Base-by-base conservation (phyloP, 2,113 vertebrate species). In the Solea solea region DNA sequence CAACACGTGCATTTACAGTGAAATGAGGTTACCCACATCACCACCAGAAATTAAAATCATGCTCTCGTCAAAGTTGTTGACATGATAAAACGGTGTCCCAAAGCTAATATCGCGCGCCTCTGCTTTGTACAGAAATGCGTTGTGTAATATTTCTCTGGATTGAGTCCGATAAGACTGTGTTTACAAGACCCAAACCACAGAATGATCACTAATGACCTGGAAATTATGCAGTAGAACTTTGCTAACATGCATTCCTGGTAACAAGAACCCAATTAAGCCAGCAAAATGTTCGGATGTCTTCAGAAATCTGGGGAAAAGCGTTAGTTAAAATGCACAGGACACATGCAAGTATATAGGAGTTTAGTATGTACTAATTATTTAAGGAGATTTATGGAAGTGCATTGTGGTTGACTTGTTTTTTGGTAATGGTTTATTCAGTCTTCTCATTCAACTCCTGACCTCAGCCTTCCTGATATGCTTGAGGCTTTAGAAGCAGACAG, bases 61-160 rank as follows among this genome's bases (percentile, higher is more conserved):
- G 1, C 39, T 49, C 56, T 48, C 40, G 21, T 71, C 58, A 64
- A 62, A 27, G 55, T 63, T 77, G 69, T 84, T 52, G 52, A 72
- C 64, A 76, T 58, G 63, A 64, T 1, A 55, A 64, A 64, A 42
- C 11, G 25, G 2, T 7, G 10, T 55, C 48, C 74, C 65, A 50
- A 10, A 58, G 50, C 64, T 40, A 62, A 67, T 71, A 51, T 64
- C 45, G 5, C 16, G 49, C 46, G 21, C 9, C 16, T 48, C 60
- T 65, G 54, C 39, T 60, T 9, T 21, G 11, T n/a, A 28, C 1
- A 2, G 34, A 62, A 45, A 53, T 28, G 54, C 11, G 16, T 42
- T 41, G 28, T 48, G 15, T 5, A 27, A 55, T 28, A 27, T 59
- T 60, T 50, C 13, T 25, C 34, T 45, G 16, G 34, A 66, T 75